A percentile compares a stretch with the other conserved stretches of the same genome.
phyloP scores from a whole-genome alignment of 1,140 invertebrate genomes.

The Papilio polytes region DNA sequence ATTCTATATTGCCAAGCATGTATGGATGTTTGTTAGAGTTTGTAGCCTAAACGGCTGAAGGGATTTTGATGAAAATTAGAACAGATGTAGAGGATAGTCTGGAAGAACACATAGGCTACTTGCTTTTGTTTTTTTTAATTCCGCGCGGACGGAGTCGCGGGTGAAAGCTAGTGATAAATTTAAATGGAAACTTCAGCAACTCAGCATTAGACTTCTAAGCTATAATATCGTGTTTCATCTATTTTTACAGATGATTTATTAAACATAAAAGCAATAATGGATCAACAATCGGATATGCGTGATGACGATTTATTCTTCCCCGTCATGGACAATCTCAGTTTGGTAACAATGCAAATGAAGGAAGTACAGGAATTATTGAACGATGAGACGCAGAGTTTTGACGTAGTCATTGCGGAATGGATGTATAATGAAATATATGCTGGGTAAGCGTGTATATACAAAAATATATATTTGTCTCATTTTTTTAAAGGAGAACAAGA shows the following conservation, averaged over 20 bases:
- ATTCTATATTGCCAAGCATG: not conserved
- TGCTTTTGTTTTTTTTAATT: too few species aligned
- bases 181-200: too few species aligned
- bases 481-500: not conserved
- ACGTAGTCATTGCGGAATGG: slow-evolving; percentile 41
- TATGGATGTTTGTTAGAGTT: too few species aligned
- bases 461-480: not conserved
- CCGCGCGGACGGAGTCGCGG: too few species aligned
- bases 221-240: too few species aligned
- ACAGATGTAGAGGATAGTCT: too few species aligned
- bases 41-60: too few species aligned
- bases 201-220: too few species aligned
- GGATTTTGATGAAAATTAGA: too few species aligned
- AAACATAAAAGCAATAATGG: slow-evolving; percentile 35
- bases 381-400: slow-evolving; percentile 34
- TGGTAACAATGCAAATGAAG: slow-evolving; percentile 30
- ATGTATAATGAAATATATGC: slow-evolving; percentile 43
- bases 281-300: slow-evolving; percentile 14
- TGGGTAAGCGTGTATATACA: slow-evolving; percentile 21
- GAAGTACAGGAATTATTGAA: slow-evolving; percentile 30
- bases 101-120: too few species aligned
- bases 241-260: slow-evolving; percentile 20
- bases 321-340: slow-evolving; percentile 26
- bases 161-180: too few species aligned
- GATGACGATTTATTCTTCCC: slow-evolving; percentile 26